phyloP scores from a whole-genome alignment of 2,888 invertebrate genomes.

The Acleris emargana region DNA sequence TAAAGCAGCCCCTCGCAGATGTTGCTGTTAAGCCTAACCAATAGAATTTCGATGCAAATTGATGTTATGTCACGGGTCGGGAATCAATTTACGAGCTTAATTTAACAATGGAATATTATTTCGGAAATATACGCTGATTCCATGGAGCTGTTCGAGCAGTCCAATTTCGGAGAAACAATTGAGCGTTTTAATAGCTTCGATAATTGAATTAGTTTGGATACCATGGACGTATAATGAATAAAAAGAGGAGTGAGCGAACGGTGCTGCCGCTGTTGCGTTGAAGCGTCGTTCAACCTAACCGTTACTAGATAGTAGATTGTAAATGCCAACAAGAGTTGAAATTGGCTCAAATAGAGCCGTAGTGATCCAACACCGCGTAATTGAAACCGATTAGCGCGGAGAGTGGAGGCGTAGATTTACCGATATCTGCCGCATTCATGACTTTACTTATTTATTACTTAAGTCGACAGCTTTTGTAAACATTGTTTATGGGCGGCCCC shows the following conservation, averaged over 20 bases:
- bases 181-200: background rate
- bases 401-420: slow-evolving; percentile 39
- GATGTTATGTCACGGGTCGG: slow-evolving; percentile 35
- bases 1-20: slow-evolving; percentile 36
- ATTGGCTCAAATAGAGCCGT: slow-evolving; percentile 38
- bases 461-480: slow-evolving; percentile 38
- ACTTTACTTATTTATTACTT: slow-evolving; percentile 37
- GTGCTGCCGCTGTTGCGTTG: slow-evolving; percentile 1
- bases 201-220: background rate
- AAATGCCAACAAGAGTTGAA: slow-evolving; percentile 20
- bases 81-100: slow-evolving; percentile 35
- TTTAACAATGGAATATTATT: slow-evolving; percentile 33
- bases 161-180: slow-evolving; percentile 5
- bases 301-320: slow-evolving; percentile 20
- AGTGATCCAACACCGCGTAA: slow-evolving; percentile 39
- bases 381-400: slow-evolving; percentile 44
- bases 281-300: background rate
- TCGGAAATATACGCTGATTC: slow-evolving; percentile 25
- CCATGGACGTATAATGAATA: background rate
- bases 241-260: background rate
- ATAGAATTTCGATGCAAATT: slow-evolving; percentile 38
- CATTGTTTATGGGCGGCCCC: slow-evolving; percentile 34
- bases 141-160: slow-evolving; percentile 32
- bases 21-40: slow-evolving; percentile 34
- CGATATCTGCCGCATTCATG: slow-evolving; percentile 38